Base-by-base conservation (phyloP, 2,888 invertebrate species). In the Heterodera filipjevi region DNA sequence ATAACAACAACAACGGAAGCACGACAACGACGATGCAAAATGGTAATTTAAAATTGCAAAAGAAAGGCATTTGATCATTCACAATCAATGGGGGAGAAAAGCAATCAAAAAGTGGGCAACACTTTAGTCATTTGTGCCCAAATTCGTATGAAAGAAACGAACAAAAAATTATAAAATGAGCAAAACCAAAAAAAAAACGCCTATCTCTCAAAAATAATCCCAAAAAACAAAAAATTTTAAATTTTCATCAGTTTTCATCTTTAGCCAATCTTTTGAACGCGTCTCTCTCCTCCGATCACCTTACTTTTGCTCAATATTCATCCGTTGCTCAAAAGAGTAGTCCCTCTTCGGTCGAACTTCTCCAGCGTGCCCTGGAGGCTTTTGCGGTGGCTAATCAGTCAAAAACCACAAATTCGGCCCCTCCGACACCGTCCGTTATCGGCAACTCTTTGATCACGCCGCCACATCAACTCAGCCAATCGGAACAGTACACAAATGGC, bases 361-460 rank as follows among this genome's bases (percentile, higher is more conserved):
- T 68, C 6, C 68, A 68, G 33, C 32, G 35, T 16, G 68, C 68
- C 33, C 68, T 68, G 30, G 68, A 68, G 68, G 35, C 68, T 8
- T 35, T 68, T 68, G 68, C 68, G 6, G 68, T 68, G 33, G 68
- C 68, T 33, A 68, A 68, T 27, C 68, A 68, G 33, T 68, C 68
- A 6, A 68, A 68, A 35, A 19, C 22, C 68, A 68, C n/a, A 5
- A 59, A 5, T n/a, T 59, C 59, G 59, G 59, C 59, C 8, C 59
- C n/a, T 59, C n/a, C 59, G 59, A 27, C 27, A 8, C 59, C n/a
- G 27, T 59, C n/a, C 59, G 12, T 27, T 59, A 16, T 66, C 66
- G 22, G 66, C 68, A 32, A 5, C 16, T 14, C 68, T 22, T 35
- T 35, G 33, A 14, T 33, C 16, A 27, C 66, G 8, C 27, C 32